phyloP scores from a whole-genome alignment of 2,888 invertebrate species.

The Automeris io region DNA sequence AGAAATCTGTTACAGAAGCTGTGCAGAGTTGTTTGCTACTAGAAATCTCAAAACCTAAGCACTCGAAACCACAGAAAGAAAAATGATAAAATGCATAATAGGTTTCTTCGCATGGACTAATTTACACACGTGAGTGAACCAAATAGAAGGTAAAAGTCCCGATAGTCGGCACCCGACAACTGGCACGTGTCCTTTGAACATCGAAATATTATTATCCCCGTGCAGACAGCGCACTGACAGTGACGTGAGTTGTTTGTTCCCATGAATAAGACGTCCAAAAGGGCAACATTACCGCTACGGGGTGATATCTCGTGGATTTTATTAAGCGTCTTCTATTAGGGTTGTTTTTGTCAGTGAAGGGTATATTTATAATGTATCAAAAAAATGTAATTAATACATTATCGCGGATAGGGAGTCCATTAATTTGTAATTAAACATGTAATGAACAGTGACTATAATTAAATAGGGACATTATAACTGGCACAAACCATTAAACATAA shows the following conservation, averaged over 20 bases:
- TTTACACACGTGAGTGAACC: no score
- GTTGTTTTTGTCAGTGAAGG: slow-evolving; percentile 17
- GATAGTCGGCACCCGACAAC: slow-evolving; percentile 42
- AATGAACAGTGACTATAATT: no score
- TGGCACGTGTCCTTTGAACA: slow-evolving; percentile 47
- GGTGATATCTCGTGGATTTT: slow-evolving; percentile 54
- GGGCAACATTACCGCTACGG: slow-evolving; percentile 59
- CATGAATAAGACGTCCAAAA: slow-evolving; percentile 70
- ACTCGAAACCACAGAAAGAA: no score
- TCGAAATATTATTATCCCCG: slow-evolving; percentile 38
- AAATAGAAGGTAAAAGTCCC: slow-evolving; percentile 17
- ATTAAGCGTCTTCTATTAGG: slow-evolving; percentile 67
- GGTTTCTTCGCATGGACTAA: no score
- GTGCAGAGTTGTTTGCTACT: no score
- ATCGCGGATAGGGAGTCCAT: no score
- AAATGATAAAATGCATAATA: no score
- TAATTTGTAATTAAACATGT: no score
- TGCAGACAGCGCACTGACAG: slow-evolving; percentile 35
- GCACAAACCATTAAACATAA: no score
- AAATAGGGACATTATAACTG: no score
- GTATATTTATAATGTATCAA: neutral
- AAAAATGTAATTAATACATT: neutral
- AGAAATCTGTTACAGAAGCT: no score
- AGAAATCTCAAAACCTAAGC: no score
- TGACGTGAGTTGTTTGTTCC: slow-evolving; percentile 45